Evolutionary conservation across 2,888 invertebrate genomes (phyloP).

Genomic region (Phyllotreta striolata): DNA sequence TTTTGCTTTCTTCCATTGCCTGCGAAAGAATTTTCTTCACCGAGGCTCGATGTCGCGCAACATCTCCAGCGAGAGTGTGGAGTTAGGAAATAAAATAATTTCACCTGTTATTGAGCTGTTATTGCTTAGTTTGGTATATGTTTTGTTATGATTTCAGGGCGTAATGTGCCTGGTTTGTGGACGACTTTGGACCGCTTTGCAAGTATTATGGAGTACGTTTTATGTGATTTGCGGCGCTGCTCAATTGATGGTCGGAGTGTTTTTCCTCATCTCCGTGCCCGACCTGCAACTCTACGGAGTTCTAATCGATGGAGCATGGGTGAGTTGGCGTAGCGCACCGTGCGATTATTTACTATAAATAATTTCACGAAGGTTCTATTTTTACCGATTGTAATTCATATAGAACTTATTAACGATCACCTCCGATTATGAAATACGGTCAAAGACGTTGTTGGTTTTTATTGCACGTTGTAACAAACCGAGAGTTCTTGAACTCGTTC

Average conservation of each 20-base stretch:
- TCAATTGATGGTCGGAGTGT: constrained; percentile 64
- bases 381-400: background rate
- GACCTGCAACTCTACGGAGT: constrained; percentile 63
- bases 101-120: no score
- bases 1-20: no score
- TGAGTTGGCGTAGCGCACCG: constrained; percentile 52
- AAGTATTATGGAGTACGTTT: constrained; percentile 63
- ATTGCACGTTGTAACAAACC: no score
- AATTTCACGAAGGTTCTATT: constrained; percentile 44
- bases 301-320: constrained; percentile 64
- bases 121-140: background rate
- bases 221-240: constrained; percentile 63
- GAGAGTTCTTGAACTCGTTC: no score
- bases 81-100: no score
- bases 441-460: constrained; percentile 14
- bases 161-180: constrained; percentile 59
- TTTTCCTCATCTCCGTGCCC: constrained; percentile 64
- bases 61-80: no score
- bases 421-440: constrained; percentile 22
- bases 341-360: constrained; percentile 51
- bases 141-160: constrained; percentile 49
- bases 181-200: constrained; percentile 60
- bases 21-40: no score
- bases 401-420: constrained; percentile 14
- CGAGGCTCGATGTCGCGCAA: no score